A percentile compares a stretch with the other conserved stretches of the same genome.
phyloP scores from a whole-genome alignment of 2,797 vertebrate species.

The Crocodylus rhombifer region DNA sequence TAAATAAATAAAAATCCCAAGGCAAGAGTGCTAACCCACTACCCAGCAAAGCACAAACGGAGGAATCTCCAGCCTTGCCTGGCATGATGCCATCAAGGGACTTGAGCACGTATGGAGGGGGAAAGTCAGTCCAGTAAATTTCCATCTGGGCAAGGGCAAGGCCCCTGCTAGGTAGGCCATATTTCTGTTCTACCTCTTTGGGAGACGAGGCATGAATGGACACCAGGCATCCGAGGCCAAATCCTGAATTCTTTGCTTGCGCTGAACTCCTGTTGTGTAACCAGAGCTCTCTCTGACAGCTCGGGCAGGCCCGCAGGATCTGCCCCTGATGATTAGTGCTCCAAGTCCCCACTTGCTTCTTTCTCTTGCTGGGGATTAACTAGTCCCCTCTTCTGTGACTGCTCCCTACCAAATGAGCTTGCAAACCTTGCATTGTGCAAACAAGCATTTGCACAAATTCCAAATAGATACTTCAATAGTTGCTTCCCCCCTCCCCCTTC shows the following conservation, averaged over 20 bases:
- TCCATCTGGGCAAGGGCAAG: neutral
- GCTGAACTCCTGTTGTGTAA: neutral
- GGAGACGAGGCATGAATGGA: neutral
- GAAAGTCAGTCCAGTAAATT: neutral
- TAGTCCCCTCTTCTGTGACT: too few relatives aligned
- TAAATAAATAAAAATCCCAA: accelerated
- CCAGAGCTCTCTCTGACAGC: accelerated
- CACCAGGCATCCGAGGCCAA: neutral
- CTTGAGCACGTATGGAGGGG: accelerated
- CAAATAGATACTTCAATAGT: neutral
- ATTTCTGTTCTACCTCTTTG: neutral
- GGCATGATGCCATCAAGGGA: neutral
- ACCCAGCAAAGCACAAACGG: neutral
- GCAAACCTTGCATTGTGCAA: neutral
- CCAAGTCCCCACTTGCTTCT: neutral
- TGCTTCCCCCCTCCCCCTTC: neutral
- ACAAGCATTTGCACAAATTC: accelerated
- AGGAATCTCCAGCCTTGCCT: neutral
- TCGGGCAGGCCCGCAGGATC: accelerated
- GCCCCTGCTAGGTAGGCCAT: neutral
- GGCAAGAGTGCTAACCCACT: accelerated
- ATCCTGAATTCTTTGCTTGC: accelerated
- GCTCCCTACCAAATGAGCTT: neutral
- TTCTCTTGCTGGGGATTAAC: neutral
- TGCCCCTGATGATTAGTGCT: accelerated